phyloP scores from a whole-genome alignment of 30 jellyfish, hydroid and myxozoan species.

The Aurelia coerulea region DNA sequence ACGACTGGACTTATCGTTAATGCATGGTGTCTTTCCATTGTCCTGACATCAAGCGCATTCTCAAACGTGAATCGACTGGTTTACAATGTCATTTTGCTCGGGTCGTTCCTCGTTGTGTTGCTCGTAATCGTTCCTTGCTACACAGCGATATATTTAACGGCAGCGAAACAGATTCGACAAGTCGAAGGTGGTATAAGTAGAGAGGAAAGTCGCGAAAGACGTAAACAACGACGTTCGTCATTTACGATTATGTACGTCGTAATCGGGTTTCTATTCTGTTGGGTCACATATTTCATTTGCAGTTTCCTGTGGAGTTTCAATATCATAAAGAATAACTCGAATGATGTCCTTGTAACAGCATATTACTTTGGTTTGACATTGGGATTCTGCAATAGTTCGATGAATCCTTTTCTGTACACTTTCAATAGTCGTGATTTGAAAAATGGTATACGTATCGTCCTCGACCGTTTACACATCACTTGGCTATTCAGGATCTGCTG shows the following conservation, averaged over 20 bases:
- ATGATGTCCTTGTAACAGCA: not conserved
- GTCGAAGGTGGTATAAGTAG: conserved; percentile 4
- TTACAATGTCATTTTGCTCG: conserved; percentile 10
- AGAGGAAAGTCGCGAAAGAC: not conserved
- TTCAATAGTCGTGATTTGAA: conserved; percentile 17
- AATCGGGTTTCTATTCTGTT: conserved; percentile 21
- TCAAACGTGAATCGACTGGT: not conserved
- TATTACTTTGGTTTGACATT: conserved; percentile 28
- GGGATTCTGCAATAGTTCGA: conserved; percentile 26
- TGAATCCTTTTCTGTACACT: conserved; percentile 41
- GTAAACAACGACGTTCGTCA: conserved; percentile 16
- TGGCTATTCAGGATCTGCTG: too few species aligned
- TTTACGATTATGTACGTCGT: conserved; percentile 19
- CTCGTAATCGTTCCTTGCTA: conserved; percentile 25
- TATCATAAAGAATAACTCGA: not conserved
- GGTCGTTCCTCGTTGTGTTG: conserved; percentile 7
- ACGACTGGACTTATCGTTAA: not conserved
- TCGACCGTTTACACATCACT: not conserved
- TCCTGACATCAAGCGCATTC: conserved; percentile 23
- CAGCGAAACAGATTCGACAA: conserved; percentile 20
- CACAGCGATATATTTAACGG: conserved; percentile 13
- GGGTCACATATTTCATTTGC: conserved; percentile 39
- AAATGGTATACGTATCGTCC: not conserved
- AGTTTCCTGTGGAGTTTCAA: conserved; percentile 21
- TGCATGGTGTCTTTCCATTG: conserved; percentile 5